These are phyloP conservation scores for Myzus persicae DNA, from an alignment of 1,140 invertebrate genomes.

Conservation along the genomic window DNA sequence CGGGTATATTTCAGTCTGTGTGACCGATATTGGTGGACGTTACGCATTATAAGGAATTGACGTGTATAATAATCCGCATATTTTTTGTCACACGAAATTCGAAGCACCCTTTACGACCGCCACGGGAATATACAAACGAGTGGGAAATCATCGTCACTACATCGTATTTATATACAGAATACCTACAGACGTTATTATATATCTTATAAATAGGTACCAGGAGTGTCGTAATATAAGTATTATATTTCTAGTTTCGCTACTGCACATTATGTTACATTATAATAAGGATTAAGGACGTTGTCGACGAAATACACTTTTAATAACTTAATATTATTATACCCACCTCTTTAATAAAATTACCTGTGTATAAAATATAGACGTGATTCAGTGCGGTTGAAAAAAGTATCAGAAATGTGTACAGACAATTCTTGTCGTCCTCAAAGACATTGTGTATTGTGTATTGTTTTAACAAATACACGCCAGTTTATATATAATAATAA, in stretches of 20 bases:
- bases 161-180: not conserved
- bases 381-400: not conserved
- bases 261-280: not conserved
- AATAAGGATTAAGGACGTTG: not conserved
- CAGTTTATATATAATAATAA: not conserved
- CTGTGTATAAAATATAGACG: not conserved
- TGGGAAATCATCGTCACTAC: not conserved
- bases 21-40: not conserved
- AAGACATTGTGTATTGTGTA: not conserved
- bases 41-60: not conserved
- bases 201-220: not conserved
- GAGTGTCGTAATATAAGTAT: not conserved
- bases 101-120: not conserved
- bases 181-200: not conserved
- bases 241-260: conserved; percentile 2
- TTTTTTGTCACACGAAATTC: not conserved
- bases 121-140: not conserved
- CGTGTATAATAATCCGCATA: not conserved
- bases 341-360: not conserved
- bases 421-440: not conserved
- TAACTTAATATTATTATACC: not conserved
- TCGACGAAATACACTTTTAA: not conserved
- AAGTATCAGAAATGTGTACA: not conserved
- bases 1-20: not conserved
- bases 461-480: not conserved